phyloP scores from a whole-genome alignment of 1,140 invertebrate genomes.

The Stenopsyche tienmushanensis region DNA sequence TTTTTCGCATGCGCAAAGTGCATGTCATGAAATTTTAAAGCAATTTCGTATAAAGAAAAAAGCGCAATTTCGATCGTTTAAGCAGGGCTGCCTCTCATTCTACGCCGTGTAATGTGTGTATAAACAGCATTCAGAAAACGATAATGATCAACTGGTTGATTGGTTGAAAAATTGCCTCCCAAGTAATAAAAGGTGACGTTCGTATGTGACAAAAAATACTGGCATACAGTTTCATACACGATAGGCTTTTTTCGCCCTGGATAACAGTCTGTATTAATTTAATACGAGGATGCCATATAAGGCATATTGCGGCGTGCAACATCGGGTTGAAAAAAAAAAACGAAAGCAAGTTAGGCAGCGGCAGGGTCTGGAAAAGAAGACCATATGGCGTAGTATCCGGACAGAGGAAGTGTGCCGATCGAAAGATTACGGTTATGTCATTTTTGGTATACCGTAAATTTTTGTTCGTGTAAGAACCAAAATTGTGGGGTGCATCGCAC shows the following conservation, averaged over 20 bases:
- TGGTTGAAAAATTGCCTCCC: not conserved
- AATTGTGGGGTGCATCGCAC: too few species aligned
- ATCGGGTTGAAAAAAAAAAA: constrained; percentile 25
- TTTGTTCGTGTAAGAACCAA: too few species aligned
- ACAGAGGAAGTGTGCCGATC: constrained; percentile 18
- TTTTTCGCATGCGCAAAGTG: too few species aligned
- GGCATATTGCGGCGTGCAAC: constrained; percentile 16
- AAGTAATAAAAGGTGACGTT: not conserved
- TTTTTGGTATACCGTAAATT: constrained; percentile 28
- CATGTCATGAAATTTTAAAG: too few species aligned
- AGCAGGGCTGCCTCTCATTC: too few species aligned
- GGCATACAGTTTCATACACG: not conserved
- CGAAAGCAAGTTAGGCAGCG: constrained; percentile 22
- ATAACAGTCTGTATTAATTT: constrained; percentile 12
- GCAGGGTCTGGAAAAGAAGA: constrained; percentile 19
- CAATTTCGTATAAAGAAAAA: too few species aligned
- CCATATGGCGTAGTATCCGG: constrained; percentile 20
- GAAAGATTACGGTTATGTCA: constrained; percentile 34
- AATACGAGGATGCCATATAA: constrained; percentile 22
- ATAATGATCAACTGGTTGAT: not conserved
- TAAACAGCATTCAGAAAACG: too few species aligned
- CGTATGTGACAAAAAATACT: not conserved
- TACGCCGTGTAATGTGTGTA: too few species aligned
- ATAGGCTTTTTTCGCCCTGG: not conserved
- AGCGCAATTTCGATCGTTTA: too few species aligned